These are phyloP conservation scores for Cladorhizidae sp. DNA, from an alignment of 37 sponge, comb jelly and placozoan genomes.

Conservation along the genomic window DNA sequence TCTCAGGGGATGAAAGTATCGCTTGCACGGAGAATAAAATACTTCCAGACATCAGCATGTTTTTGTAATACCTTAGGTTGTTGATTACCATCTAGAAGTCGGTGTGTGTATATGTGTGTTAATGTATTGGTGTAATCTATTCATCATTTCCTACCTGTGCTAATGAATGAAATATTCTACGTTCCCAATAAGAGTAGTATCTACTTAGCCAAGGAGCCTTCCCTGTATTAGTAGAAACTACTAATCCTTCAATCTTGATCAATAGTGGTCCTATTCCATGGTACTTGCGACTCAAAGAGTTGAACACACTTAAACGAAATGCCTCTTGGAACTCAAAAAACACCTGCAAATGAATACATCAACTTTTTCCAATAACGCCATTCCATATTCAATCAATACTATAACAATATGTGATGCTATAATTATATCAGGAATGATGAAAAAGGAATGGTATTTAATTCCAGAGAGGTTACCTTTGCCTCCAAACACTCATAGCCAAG, in stretches of 20 bases:
- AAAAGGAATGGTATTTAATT: neutral
- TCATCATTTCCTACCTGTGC: conserved; percentile 41
- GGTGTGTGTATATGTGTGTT: neutral
- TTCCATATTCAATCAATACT: neutral
- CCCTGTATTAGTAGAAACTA: conserved; percentile 93
- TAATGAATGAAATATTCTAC: conserved; percentile 79
- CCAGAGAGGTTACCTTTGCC: conserved; percentile 72
- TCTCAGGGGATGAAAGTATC: conserved; percentile 93
- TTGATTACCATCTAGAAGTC: conserved; percentile 79
- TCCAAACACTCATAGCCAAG: conserved; percentile 76
- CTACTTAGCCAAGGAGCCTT: conserved; percentile 67
- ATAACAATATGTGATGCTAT: neutral
- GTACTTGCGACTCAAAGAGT: conserved; percentile 86
- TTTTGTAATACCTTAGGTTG: conserved; percentile 70
- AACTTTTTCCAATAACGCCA: neutral
- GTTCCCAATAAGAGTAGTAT: conserved; percentile 97
- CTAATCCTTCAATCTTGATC: conserved; percentile 97
- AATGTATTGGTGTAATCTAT: neutral
- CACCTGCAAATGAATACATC: conserved; percentile 46
- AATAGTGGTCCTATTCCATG: conserved; percentile 95
- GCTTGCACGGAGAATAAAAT: conserved; percentile 91
- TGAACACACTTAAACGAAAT: conserved; percentile 50
- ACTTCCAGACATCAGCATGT: conserved; percentile 57
- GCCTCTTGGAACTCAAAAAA: conserved; percentile 91
- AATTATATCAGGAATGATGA: neutral